phyloP scores from a whole-genome alignment of 1,140 invertebrate species.

The Drosophila elegans region DNA sequence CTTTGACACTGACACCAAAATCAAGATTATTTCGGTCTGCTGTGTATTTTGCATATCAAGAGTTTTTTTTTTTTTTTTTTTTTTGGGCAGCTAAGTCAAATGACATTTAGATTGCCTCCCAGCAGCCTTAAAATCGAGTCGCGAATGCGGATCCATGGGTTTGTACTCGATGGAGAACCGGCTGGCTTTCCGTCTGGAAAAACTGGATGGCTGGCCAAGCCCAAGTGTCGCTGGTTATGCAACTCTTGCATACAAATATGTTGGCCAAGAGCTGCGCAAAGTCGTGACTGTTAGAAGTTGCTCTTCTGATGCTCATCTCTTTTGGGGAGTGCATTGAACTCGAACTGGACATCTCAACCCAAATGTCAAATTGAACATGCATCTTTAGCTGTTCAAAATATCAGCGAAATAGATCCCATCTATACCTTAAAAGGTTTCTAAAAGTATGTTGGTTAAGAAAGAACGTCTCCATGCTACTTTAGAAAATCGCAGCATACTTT shows the following conservation, averaged over 20 bases:
- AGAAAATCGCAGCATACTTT: neutral
- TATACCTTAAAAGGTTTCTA: neutral
- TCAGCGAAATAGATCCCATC: no score
- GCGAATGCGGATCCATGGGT: conserved; percentile 13
- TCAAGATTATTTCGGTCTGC: neutral
- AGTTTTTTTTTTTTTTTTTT: neutral
- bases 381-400: no score
- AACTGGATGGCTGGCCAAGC: conserved; percentile 33
- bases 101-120: conserved; percentile 35
- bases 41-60: conserved; percentile 10
- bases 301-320: conserved; percentile 7
- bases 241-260: conserved; percentile 11
- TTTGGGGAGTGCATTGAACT: conserved; percentile 3
- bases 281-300: neutral
- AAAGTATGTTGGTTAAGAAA: neutral
- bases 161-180: conserved; percentile 28
- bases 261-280: conserved; percentile 5
- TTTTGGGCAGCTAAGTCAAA: conserved; percentile 3
- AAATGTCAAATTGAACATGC: neutral
- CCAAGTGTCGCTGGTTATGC: conserved; percentile 33
- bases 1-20: conserved; percentile 68
- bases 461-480: neutral
- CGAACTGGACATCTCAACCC: neutral
- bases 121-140: conserved; percentile 7
- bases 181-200: conserved; percentile 32